Evolutionary conservation across 35 echinoderm and acorn worm species (phyloP).

Genomic region (Stichopus chloronotus): DNA sequence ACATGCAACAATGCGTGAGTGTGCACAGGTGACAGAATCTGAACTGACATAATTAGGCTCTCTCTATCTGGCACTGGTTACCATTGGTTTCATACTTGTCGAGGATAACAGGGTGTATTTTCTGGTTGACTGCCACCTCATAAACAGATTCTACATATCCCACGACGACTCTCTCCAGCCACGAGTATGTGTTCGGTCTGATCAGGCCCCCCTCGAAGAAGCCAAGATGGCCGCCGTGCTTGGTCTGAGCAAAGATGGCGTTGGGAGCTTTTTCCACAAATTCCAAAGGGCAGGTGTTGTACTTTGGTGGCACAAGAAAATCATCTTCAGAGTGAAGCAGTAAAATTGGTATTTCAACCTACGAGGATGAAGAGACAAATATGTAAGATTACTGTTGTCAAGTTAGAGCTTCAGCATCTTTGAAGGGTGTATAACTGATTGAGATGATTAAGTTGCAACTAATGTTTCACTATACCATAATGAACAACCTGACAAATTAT

Average conservation of each 20-base stretch:
- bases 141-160: constrained; percentile 79
- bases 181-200: constrained; percentile 78
- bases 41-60: not conserved
- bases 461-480: too few relatives aligned
- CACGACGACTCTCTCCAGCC: constrained; percentile 78
- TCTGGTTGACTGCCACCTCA: constrained; percentile 62
- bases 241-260: constrained; percentile 83
- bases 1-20: too few relatives aligned
- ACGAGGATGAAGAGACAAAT: constrained; percentile 2
- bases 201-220: constrained; percentile 95
- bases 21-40: too few relatives aligned
- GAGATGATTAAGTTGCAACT: too few relatives aligned
- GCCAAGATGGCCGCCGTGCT: constrained; percentile 98
- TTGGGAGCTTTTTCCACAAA: constrained; percentile 76
- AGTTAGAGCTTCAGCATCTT: not conserved
- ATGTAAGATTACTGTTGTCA: not conserved
- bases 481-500: too few relatives aligned
- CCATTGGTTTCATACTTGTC: constrained; percentile 11
- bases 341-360: constrained; percentile 88
- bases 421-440: too few relatives aligned
- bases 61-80: constrained; percentile 29
- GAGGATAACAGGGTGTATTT: constrained; percentile 30
- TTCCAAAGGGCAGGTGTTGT: constrained; percentile 66
- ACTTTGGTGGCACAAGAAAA: constrained; percentile 73
- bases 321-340: constrained; percentile 91